Evolutionary conservation across 2,797 vertebrate genomes (phyloP).

Genomic region (Lateolabrax maculatus): DNA sequence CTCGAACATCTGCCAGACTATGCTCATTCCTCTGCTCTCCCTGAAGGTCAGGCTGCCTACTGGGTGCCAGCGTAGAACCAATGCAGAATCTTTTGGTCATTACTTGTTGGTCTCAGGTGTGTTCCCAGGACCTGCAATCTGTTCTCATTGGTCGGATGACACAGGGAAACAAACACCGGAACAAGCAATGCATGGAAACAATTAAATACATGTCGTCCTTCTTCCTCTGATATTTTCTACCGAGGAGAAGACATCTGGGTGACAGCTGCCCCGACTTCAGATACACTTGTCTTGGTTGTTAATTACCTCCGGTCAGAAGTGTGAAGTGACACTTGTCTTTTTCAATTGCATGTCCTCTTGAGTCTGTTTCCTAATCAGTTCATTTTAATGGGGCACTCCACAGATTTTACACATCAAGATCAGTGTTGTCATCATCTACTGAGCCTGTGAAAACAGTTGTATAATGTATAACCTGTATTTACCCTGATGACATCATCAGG

Average conservation of each 20-base stretch:
- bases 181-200: slow-evolving; percentile 39
- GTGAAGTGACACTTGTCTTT: not conserved
- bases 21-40: slow-evolving; percentile 37
- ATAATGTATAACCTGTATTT: too few species aligned
- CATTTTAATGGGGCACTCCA: not conserved
- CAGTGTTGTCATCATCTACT: not conserved
- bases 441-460: not conserved
- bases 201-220: slow-evolving; percentile 48
- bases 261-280: slow-evolving; percentile 2
- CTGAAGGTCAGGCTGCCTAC: slow-evolving; percentile 70
- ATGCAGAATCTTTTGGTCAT: slow-evolving; percentile 26
- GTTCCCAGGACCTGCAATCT: slow-evolving; percentile 47
- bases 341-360: not conserved
- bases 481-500: too few species aligned
- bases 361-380: not conserved
- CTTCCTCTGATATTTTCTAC: slow-evolving; percentile 38
- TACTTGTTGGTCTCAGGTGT: slow-evolving; percentile 66
- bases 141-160: slow-evolving; percentile 49
- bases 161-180: slow-evolving; percentile 18
- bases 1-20: slow-evolving; percentile 60
- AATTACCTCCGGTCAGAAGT: not conserved
- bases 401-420: not conserved
- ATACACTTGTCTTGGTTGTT: not conserved
- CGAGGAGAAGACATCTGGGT: slow-evolving; percentile 11
- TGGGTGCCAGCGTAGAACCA: slow-evolving; percentile 43